These are phyloP conservation scores for Salvelinus alpinus DNA, from an alignment of 2,113 vertebrate genomes.

Conservation along the genomic window DNA sequence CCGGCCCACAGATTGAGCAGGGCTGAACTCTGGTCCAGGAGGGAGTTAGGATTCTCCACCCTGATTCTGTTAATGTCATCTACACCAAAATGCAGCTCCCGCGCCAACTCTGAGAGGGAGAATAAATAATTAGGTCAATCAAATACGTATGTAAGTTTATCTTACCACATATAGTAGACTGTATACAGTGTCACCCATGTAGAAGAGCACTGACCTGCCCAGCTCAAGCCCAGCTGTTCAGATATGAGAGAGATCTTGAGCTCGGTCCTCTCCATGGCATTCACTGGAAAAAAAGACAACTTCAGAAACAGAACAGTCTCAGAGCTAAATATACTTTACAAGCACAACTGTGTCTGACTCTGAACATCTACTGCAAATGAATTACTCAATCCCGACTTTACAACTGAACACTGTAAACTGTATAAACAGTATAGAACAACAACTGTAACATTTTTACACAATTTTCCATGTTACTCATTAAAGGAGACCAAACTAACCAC, in stretches of 20 bases:
- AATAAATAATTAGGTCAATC: neutral
- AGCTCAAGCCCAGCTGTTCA: conserved; percentile 93
- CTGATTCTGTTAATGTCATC: conserved; percentile 97
- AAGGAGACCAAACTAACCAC: too few species aligned
- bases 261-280: conserved; percentile 83
- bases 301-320: conserved; percentile 3
- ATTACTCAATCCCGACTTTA: too few species aligned
- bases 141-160: neutral
- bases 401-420: too few species aligned
- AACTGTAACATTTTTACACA: too few species aligned
- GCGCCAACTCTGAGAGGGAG: conserved; percentile 82
- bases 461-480: too few species aligned
- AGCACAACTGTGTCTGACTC: too few species aligned
- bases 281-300: conserved; percentile 63
- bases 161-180: too few species aligned
- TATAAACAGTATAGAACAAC: neutral
- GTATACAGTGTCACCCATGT: too few species aligned
- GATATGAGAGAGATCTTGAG: conserved; percentile 91
- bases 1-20: conserved; percentile 89
- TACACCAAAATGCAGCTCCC: conserved; percentile 91
- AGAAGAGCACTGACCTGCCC: conserved; percentile 84
- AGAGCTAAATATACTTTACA: too few species aligned
- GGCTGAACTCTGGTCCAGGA: conserved; percentile 91
- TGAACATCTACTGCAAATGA: neutral
- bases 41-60: conserved; percentile 94